Base-by-base conservation (phyloP, 2,888 invertebrate genomes). In the Aproaerema taeniolella region DNA sequence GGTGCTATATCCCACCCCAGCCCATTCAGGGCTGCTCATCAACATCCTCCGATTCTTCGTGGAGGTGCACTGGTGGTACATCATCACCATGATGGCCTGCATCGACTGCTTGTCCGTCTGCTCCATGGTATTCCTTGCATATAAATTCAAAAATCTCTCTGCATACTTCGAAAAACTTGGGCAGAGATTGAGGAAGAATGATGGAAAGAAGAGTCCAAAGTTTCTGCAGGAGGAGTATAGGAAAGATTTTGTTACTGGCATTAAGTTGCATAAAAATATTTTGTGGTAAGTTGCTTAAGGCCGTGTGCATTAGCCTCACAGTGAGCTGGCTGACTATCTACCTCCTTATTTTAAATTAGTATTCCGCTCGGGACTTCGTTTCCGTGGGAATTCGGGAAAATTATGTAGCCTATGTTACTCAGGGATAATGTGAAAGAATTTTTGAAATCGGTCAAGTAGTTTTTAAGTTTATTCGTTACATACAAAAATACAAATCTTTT, bases 281-380 rank as follows among this genome's bases (percentile, higher is more conserved):
- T 53, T 78, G 24, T 69, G 73, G 79, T 77, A 53, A 41, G 24
- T n/a, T n/a, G n/a, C n/a, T n/a, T n/a, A n/a, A n/a, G n/a, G n/a
- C n/a, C 24, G 14, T 13, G 11, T 9, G 5, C 2, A 20, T 20
- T 20, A 20, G 20, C 8, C 8, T 20, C 20, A 20, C n/a, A n/a
- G n/a, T n/a, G n/a, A n/a, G n/a, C n/a, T n/a, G n/a, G n/a, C n/a
- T n/a, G n/a, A n/a, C n/a, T n/a, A n/a, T n/a, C n/a, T n/a, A n/a
- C n/a, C n/a, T n/a, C n/a, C n/a, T n/a, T n/a, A n/a, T n/a, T n/a
- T n/a, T n/a, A n/a, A n/a, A n/a, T n/a, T n/a, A n/a, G n/a, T n/a
- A n/a, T n/a, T n/a, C n/a, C n/a, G n/a, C n/a, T n/a, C n/a, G n/a
- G n/a, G n/a, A n/a, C n/a, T n/a, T n/a, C n/a, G n/a, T n/a, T n/a